These are phyloP conservation scores for Oreocharis arfaki DNA, from an alignment of 2,113 vertebrate species.

Conservation along the genomic window DNA sequence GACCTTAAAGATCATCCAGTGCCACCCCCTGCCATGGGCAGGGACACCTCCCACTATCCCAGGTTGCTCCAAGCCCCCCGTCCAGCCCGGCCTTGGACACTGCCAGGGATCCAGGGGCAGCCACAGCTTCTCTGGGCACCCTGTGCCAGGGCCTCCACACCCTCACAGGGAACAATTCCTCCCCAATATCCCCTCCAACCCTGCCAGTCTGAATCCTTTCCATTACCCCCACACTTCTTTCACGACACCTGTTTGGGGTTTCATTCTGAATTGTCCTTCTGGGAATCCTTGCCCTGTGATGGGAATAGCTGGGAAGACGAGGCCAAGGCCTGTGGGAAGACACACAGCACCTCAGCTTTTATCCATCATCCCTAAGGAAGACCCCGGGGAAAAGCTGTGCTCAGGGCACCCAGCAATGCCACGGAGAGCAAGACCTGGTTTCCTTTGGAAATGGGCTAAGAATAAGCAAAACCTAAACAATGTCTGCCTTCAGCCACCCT, in stretches of 20 bases:
- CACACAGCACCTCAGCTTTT: neutral
- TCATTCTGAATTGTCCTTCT: neutral
- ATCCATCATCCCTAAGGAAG: neutral
- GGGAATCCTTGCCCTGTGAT: neutral
- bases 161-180: accelerated
- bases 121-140: neutral
- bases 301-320: accelerated
- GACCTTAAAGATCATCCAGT: neutral
- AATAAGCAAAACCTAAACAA: neutral
- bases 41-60: accelerated
- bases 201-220: neutral
- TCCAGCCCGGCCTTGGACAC: neutral
- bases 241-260: neutral
- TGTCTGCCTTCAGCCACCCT: neutral
- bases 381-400: neutral
- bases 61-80: accelerated
- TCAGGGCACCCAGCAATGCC: neutral
- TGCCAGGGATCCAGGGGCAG: neutral
- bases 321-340: neutral
- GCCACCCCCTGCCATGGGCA: neutral
- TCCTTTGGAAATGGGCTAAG: neutral
- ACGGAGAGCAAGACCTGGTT: neutral
- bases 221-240: neutral
- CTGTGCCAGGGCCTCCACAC: accelerated
- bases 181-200: neutral